A percentile compares a stretch with the other conserved stretches of the same genome.
phyloP scores from a whole-genome alignment of 2,888 invertebrate genomes.

The Xylota segnis region DNA sequence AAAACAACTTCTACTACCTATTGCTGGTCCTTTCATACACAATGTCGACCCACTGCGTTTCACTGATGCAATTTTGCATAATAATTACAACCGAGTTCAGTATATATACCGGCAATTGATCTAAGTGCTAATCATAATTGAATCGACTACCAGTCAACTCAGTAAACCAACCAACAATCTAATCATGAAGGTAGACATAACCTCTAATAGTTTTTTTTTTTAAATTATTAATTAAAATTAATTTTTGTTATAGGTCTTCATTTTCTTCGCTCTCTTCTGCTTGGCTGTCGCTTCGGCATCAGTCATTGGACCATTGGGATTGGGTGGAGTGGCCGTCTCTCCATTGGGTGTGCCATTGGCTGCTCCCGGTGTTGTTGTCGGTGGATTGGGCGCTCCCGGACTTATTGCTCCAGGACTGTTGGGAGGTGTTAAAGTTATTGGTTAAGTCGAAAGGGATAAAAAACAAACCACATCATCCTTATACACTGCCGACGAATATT shows the following conservation, averaged over 20 bases:
- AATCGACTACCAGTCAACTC: slow-evolving; percentile 66
- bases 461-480: no score
- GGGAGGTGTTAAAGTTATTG: slow-evolving; percentile 64
- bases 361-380: slow-evolving; percentile 66
- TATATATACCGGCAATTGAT: slow-evolving; percentile 49
- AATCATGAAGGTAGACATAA: slow-evolving; percentile 63
- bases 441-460: slow-evolving; percentile 22
- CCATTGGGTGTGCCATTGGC: slow-evolving; percentile 56
- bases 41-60: not conserved
- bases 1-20: slow-evolving; percentile 30
- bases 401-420: slow-evolving; percentile 61
- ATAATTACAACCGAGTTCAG: slow-evolving; percentile 31
- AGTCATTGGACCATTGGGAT: slow-evolving; percentile 66
- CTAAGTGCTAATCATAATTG: slow-evolving; percentile 58
- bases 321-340: slow-evolving; percentile 62
- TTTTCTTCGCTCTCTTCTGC: slow-evolving; percentile 76
- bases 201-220: not conserved
- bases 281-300: slow-evolving; percentile 72
- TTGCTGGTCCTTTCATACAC: slow-evolving; percentile 22
- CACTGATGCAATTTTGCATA: slow-evolving; percentile 62
- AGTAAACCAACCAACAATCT: slow-evolving; percentile 55
- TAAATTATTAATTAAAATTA: not conserved
- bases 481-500: slow-evolving; percentile 14
- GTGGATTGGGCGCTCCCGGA: slow-evolving; percentile 65
- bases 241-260: slow-evolving; percentile 56